A percentile compares a stretch with the other conserved stretches of the same genome.
Conservation (phyloP, 2,797 vertebrate species). For the Sebastiscus tertius region DNA sequence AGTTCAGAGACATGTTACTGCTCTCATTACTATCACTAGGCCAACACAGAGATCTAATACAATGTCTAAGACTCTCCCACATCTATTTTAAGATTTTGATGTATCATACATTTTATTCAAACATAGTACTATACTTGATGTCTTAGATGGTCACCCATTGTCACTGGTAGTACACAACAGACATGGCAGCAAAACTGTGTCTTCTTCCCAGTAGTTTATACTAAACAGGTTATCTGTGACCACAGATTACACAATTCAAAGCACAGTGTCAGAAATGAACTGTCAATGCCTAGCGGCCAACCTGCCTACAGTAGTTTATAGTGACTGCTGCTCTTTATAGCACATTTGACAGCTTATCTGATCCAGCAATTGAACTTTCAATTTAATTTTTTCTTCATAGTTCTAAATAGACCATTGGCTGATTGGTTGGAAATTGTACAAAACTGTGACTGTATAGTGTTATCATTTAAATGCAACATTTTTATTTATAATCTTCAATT, state of each 20-base stretch:
- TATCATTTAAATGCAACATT: neutral
- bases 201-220: neutral
- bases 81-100: neutral
- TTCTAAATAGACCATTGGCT: neutral
- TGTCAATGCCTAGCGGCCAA: neutral
- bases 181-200: neutral
- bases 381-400: neutral
- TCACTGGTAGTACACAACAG: neutral
- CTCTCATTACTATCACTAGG: constrained; percentile 28
- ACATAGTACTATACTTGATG: neutral
- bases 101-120: neutral
- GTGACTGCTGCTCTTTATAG: neutral
- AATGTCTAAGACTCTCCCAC: neutral
- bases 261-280: neutral
- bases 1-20: constrained; percentile 12
- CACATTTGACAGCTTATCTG: neutral
- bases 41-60: constrained; percentile 4
- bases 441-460: neutral
- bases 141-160: neutral
- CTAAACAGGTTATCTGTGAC: neutral
- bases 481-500: neutral
- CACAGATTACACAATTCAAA: neutral
- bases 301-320: neutral
- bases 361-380: neutral
- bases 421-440: neutral